phyloP scores from a whole-genome alignment of 2,797 vertebrate species.

The Enoplosus armatus region DNA sequence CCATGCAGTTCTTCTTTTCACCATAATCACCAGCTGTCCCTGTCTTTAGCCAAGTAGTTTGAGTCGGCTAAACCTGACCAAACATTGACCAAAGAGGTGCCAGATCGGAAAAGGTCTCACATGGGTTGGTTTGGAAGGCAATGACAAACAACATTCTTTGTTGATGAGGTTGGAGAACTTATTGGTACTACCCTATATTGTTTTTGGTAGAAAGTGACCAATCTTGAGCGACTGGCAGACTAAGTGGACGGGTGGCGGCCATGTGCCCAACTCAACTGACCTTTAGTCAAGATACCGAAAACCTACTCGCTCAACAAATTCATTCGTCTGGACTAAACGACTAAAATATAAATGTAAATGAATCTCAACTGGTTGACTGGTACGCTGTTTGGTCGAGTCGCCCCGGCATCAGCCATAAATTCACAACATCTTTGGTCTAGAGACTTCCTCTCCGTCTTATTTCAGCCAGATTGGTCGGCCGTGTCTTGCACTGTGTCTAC shows the following conservation, averaged over 20 bases:
- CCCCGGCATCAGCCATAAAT: conserved; percentile 36
- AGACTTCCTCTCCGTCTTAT: conserved; percentile 47
- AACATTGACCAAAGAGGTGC: not conserved
- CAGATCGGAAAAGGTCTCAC: not conserved
- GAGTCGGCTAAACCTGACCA: not conserved
- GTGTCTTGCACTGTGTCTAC: conserved; percentile 50
- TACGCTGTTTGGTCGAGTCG: conserved; percentile 17
- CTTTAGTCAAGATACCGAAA: conserved; percentile 27
- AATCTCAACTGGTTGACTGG: conserved; percentile 31
- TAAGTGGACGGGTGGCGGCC: not conserved
- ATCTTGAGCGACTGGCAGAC: not conserved
- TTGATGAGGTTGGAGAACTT: conserved; percentile 1
- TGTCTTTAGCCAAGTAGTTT: not conserved
- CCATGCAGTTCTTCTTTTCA: not conserved
- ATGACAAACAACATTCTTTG: not conserved
- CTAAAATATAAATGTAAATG: conserved; percentile 37
- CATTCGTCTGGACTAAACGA: conserved; percentile 18
- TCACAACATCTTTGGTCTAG: conserved; percentile 30
- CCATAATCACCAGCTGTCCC: not conserved
- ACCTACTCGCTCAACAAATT: conserved; percentile 14
- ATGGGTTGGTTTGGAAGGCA: not conserved
- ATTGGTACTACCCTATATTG: not conserved
- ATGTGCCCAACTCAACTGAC: conserved; percentile 15
- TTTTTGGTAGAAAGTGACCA: not conserved
- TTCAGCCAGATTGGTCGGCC: conserved; percentile 40